Conservation (phyloP, 2,888 invertebrate species). For the Nymphalis polychloros region DNA sequence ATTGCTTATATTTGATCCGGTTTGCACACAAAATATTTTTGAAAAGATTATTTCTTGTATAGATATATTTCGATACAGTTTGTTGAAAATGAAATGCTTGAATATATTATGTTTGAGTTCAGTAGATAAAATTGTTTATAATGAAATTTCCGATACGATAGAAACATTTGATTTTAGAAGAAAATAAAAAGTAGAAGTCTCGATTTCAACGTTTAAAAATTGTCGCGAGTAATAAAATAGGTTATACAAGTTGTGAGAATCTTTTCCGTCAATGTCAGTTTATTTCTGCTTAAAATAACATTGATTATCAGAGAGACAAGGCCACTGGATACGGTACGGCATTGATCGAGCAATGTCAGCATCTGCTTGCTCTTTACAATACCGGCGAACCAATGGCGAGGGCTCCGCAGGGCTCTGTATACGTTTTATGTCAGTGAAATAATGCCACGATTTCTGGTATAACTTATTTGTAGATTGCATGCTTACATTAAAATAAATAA, state of each 20-base stretch:
- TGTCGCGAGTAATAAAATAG: background rate
- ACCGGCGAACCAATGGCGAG: constrained; percentile 19
- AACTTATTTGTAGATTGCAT: constrained; percentile 13
- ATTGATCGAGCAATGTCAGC: constrained; percentile 31
- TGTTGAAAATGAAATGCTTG: no score
- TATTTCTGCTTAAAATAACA: constrained; percentile 17
- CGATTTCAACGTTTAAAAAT: background rate
- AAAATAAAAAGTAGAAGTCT: background rate
- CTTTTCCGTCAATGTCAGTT: background rate
- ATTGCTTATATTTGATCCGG: no score
- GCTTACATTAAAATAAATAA: constrained; percentile 9
- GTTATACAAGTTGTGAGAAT: background rate
- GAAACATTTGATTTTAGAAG: no score
- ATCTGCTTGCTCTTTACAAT: constrained; percentile 23
- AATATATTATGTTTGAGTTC: no score
- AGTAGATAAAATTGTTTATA: no score
- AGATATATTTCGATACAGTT: no score
- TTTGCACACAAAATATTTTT: no score
- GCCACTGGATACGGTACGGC: constrained; percentile 26
- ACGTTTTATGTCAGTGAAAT: constrained; percentile 12
- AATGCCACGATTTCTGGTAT: background rate
- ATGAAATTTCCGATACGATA: no score
- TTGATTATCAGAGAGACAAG: constrained; percentile 25
- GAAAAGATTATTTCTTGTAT: no score
- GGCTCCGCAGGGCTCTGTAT: constrained; percentile 18